phyloP scores from a whole-genome alignment of 2,888 invertebrate species.

The Machimus atricapillus region DNA sequence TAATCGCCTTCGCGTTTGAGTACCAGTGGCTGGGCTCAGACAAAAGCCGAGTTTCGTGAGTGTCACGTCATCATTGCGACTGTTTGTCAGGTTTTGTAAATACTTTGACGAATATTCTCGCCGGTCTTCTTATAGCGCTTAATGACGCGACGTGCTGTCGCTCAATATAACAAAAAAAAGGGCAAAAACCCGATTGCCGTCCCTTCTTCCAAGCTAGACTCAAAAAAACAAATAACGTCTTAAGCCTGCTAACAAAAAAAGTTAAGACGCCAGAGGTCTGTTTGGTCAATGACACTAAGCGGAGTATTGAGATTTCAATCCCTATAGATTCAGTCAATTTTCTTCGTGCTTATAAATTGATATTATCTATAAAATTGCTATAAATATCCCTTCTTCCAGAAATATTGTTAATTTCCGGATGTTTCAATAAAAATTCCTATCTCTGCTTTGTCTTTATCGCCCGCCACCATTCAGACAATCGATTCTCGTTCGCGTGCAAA shows the following conservation, averaged over 20 bases:
- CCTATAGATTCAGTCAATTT: background rate
- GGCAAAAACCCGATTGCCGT: background rate
- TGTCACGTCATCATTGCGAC: background rate
- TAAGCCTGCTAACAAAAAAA: background rate
- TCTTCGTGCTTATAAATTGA: background rate
- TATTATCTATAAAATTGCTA: background rate
- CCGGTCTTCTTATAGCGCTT: background rate
- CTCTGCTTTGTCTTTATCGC: background rate
- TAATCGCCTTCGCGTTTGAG: conserved; percentile 23
- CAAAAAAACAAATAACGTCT: background rate
- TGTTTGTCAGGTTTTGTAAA: conserved; percentile 1
- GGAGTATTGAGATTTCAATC: background rate
- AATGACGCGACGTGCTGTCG: background rate
- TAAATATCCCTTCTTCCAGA: background rate
- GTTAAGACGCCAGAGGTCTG: background rate
- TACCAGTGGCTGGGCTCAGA: background rate
- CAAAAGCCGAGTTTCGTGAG: background rate
- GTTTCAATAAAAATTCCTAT: background rate
- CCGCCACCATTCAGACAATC: conserved; percentile 4
- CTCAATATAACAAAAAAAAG: conserved; percentile 15
- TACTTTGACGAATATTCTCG: background rate
- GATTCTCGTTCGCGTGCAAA: conserved; percentile 15
- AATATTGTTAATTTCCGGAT: background rate
- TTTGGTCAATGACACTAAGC: conserved; percentile 5
- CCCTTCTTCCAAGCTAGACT: background rate